Evolutionary conservation across 1,140 invertebrate genomes (phyloP), one percentile per base, ranked within the genome.

Genomic region (Drosophila biarmipes): DNA sequence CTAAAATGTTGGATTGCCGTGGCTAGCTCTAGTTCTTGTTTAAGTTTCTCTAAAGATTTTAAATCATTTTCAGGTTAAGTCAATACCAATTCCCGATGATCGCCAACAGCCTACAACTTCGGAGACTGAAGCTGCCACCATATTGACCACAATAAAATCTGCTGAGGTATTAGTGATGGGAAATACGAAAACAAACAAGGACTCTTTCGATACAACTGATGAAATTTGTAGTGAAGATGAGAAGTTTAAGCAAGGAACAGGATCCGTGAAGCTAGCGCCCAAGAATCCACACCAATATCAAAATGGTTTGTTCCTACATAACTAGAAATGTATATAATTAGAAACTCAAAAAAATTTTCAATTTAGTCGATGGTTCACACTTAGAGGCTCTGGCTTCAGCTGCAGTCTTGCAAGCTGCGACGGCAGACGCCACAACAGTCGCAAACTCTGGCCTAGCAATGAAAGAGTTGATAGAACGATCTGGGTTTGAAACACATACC

Each of bases 361-460:
- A 48, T 57, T 14, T 24, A 89, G 82, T 79, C 8, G 84, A 89
- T 38, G 80, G 73, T 1, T 91, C 90, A 12, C 76, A 90, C 27
- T 86, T 91, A 59, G 90, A 91, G 14, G 90, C 90, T 11, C 43
- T 91, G 1, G 90, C 90, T 8, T 91, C 90, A 31, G 90, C 90
- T 27, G 90, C 90, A 17, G 51, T 91, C 0, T 61, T 91, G 67
- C 90, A 91, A 48, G 90, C 86, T 8, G 78, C 56, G 7, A 73
- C 71, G 14, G 69, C 57, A 38, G 38, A 38, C 27, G 49, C 74
- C 0, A 56, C 79, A 17, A 54, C 66, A 15, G 67, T 71, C 6
- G 61, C 29, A 2, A 73, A 72, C 14, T 68, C 62, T 45, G 48
- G 40, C 27, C 48, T 74, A 49, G 8, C 38, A 10, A 21, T 42